phyloP scores from a whole-genome alignment of 2,888 invertebrate genomes.

The Cylloceria caligata region DNA sequence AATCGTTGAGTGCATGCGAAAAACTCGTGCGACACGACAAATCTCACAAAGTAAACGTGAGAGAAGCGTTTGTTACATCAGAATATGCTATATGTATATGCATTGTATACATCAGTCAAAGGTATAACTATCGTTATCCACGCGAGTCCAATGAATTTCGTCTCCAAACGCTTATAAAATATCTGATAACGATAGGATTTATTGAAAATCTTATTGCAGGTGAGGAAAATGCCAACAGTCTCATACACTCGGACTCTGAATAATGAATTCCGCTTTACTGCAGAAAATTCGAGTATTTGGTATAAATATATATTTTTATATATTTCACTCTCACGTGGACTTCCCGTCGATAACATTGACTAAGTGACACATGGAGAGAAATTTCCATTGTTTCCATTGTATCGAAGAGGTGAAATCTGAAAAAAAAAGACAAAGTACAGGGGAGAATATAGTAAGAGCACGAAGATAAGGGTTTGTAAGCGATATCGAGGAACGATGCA shows the following conservation, averaged over 20 bases:
- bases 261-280: not conserved
- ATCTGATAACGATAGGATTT: constrained; percentile 57
- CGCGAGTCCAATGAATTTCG: constrained; percentile 50
- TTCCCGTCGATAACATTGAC: constrained; percentile 55
- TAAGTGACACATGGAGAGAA: constrained; percentile 58
- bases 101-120: constrained; percentile 31
- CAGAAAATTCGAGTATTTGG: constrained; percentile 22
- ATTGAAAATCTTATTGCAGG: constrained; percentile 36
- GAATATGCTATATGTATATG: constrained; percentile 14
- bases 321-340: constrained; percentile 8
- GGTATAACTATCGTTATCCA: constrained; percentile 38
- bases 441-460: constrained; percentile 13
- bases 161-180: constrained; percentile 53
- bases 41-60: not conserved
- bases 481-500: constrained; percentile 31
- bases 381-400: constrained; percentile 64
- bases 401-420: constrained; percentile 31
- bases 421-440: constrained; percentile 4
- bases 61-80: constrained; percentile 8
- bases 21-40: not conserved
- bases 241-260: not conserved
- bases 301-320: not conserved
- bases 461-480: constrained; percentile 43
- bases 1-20: constrained; percentile 12
- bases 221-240: not conserved